Evolutionary conservation across 2,113 vertebrate genomes (phyloP).

Genomic region (Dromiciops gliroides): DNA sequence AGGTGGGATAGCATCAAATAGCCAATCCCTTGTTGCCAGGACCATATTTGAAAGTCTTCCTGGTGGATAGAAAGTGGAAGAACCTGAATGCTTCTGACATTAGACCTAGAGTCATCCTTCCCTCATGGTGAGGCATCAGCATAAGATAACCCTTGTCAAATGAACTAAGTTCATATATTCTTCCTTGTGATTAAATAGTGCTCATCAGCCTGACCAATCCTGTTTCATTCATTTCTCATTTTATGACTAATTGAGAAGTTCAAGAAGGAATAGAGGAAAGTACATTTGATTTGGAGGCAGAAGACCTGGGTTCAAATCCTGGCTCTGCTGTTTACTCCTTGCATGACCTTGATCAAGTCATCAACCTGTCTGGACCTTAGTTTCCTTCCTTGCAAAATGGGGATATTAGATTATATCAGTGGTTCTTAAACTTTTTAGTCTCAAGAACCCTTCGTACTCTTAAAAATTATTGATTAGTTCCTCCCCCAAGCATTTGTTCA

Average conservation of each 20-base stretch:
- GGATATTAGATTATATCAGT: background rate
- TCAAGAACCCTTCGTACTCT: background rate
- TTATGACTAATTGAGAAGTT: background rate
- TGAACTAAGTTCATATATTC: background rate
- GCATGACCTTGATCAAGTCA: background rate
- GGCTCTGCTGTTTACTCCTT: background rate
- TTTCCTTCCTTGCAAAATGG: background rate
- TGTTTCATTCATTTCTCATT: background rate
- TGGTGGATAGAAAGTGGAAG: background rate
- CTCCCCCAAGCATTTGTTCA: background rate
- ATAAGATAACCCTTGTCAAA: background rate
- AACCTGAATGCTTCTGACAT: background rate
- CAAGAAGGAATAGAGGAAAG: background rate
- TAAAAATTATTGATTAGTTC: background rate
- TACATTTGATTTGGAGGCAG: background rate
- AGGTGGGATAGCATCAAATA: background rate
- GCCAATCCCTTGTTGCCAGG: background rate
- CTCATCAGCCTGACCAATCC: background rate
- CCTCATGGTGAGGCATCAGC: background rate
- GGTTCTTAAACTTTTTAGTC: background rate
- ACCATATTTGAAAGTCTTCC: background rate
- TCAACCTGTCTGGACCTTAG: background rate
- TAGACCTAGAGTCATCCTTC: background rate
- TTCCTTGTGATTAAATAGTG: background rate
- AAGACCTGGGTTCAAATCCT: background rate